These are phyloP conservation scores for Drosophila nigromelanica DNA, from an alignment of 1,140 invertebrate species.

Conservation along the genomic window DNA sequence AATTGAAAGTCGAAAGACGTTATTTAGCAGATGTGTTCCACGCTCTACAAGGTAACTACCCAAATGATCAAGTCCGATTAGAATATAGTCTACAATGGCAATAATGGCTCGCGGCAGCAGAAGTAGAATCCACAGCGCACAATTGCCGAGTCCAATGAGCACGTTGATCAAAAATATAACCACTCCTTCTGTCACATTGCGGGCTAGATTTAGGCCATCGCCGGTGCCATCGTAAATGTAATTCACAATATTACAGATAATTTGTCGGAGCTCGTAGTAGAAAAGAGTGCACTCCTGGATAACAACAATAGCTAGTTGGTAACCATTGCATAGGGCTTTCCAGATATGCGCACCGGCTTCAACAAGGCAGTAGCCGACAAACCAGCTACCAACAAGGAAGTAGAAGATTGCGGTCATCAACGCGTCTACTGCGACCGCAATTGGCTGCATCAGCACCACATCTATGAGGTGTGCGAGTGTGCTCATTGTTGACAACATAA, in stretches of 20 bases:
- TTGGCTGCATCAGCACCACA: slow-evolving; percentile 34
- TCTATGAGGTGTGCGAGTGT: slow-evolving; percentile 26
- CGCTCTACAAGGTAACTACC: slow-evolving; percentile 15
- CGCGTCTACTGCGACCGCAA: slow-evolving; percentile 28
- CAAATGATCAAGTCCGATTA: slow-evolving; percentile 22
- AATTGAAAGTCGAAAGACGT: slow-evolving; percentile 45
- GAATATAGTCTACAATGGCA: slow-evolving; percentile 19
- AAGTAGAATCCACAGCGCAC: slow-evolving; percentile 43
- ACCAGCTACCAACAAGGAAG: slow-evolving; percentile 53
- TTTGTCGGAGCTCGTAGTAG: slow-evolving; percentile 12
- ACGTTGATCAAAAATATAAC: slow-evolving; percentile 14
- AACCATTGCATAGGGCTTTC: slow-evolving; percentile 11
- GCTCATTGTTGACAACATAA: slow-evolving; percentile 42
- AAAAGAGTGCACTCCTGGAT: background rate
- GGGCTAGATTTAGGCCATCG: slow-evolving; percentile 13
- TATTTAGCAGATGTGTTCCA: slow-evolving; percentile 45
- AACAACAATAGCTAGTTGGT: background rate
- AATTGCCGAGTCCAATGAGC: slow-evolving; percentile 44
- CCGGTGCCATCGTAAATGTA: slow-evolving; percentile 42
- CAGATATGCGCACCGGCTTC: slow-evolving; percentile 26
- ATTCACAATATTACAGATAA: slow-evolving; percentile 5
- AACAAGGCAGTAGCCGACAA: slow-evolving; percentile 56
- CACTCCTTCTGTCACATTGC: slow-evolving; percentile 3
- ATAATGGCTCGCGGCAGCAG: slow-evolving; percentile 43
- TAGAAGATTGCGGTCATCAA: slow-evolving; percentile 42